These are phyloP conservation scores for Malacoctenus gilli DNA, from an alignment of 2,797 vertebrate genomes.

Conservation along the genomic window DNA sequence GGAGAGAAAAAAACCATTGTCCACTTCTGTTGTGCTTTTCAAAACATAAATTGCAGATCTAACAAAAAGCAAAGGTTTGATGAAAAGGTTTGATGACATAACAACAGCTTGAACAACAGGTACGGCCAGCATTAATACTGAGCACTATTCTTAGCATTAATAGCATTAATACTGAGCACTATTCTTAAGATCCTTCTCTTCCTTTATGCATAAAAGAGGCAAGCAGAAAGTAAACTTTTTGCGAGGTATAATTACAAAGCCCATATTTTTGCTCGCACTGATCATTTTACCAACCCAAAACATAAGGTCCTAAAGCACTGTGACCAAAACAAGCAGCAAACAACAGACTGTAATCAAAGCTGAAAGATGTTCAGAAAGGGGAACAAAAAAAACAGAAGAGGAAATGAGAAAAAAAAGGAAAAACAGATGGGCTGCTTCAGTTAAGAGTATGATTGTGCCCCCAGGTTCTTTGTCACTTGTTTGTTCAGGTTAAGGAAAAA, in stretches of 20 bases:
- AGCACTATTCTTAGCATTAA: too few species aligned
- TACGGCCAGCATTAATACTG: too few species aligned
- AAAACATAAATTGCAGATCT: too few species aligned
- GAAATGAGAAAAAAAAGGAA: neutral
- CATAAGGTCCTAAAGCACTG: neutral
- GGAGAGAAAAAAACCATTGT: too few species aligned
- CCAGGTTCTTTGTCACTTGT: neutral
- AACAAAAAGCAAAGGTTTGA: too few species aligned
- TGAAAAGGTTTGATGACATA: too few species aligned
- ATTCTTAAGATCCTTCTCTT: too few species aligned
- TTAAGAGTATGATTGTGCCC: constrained; percentile 35
- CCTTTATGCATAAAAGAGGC: too few species aligned
- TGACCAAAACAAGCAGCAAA: constrained; percentile 8
- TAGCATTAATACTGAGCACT: too few species aligned
- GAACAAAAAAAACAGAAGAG: neutral
- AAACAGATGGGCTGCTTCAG: constrained; percentile 11
- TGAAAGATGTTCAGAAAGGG: constrained; percentile 12
- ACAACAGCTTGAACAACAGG: too few species aligned
- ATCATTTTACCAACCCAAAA: neutral
- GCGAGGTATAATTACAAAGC: neutral
- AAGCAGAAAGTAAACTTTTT: too few species aligned
- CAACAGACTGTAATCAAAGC: neutral
- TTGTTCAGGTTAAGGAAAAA: constrained; percentile 19
- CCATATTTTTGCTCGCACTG: neutral
- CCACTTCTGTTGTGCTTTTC: too few species aligned